Conservation (phyloP, 2,113 vertebrate species). For the Saimiri boliviensis region DNA sequence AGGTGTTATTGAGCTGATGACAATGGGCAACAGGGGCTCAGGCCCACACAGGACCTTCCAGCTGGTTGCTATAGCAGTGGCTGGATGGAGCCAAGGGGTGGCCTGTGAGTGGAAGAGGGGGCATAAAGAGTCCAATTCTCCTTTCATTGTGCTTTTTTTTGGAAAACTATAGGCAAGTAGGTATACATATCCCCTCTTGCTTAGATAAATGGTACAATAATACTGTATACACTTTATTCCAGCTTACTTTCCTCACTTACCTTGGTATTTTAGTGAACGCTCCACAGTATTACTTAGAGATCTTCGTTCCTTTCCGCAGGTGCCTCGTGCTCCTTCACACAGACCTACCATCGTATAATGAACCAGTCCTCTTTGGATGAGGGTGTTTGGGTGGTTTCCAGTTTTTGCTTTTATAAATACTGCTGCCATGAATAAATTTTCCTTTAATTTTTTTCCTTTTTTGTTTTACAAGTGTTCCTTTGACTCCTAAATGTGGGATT, state of each 20-base stretch:
- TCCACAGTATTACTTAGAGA: background rate
- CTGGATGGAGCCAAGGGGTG: background rate
- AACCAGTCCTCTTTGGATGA: background rate
- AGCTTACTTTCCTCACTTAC: background rate
- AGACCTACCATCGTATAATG: background rate
- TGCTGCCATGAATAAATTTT: background rate
- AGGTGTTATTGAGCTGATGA: background rate
- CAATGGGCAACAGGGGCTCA: background rate
- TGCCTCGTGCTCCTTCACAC: background rate
- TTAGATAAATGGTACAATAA: conserved; percentile 19
- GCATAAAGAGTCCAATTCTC: background rate
- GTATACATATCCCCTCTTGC: background rate
- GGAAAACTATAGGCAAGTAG: background rate
- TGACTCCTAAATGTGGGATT: background rate
- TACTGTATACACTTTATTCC: background rate
- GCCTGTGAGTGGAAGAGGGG: background rate
- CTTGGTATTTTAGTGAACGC: background rate
- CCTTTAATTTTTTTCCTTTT: background rate
- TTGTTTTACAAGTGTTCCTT: background rate
- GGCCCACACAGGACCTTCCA: background rate
- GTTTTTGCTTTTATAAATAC: background rate
- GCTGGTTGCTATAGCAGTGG: too few relatives aligned
- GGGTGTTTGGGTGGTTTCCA: background rate
- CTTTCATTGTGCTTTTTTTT: background rate
- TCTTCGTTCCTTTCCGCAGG: background rate